These are phyloP conservation scores for Lepisosteus osseus DNA, from an alignment of 2,113 vertebrate species.

Conservation along the genomic window DNA sequence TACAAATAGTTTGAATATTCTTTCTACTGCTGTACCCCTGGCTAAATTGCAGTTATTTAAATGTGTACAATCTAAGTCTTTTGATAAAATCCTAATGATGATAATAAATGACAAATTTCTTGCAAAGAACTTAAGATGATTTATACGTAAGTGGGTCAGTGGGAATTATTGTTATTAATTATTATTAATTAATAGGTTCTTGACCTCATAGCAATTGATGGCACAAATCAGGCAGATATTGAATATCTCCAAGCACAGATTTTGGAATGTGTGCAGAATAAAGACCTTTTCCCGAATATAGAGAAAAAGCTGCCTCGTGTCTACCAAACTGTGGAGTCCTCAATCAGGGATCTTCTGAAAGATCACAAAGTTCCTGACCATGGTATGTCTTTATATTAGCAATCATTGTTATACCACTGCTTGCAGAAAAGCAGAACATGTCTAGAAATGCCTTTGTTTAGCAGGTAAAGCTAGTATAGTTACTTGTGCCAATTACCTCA, in stretches of 20 bases:
- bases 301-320: conserved; percentile 41
- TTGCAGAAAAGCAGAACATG: not conserved
- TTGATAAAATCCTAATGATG: too few species aligned
- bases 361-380: conserved; percentile 40
- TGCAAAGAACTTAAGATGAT: too few species aligned
- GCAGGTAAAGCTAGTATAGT: too few species aligned
- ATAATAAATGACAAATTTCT: too few species aligned
- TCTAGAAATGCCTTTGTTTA: too few species aligned
- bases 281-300: conserved; percentile 48
- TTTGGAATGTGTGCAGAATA: conserved; percentile 38
- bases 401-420: not conserved
- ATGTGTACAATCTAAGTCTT: too few species aligned
- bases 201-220: conserved; percentile 34
- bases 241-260: conserved; percentile 33
- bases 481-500: too few species aligned
- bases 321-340: conserved; percentile 52
- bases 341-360: conserved; percentile 28
- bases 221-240: conserved; percentile 36
- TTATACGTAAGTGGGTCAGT: too few species aligned
- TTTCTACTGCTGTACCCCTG: too few species aligned
- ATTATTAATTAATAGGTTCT: conserved; percentile 25
- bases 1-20: too few species aligned
- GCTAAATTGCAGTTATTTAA: too few species aligned
- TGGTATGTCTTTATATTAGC: conserved; percentile 34
- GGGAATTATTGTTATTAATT: too few species aligned